These are phyloP conservation scores for Pardosa pseudoannulata DNA, from an alignment of 2,888 invertebrate genomes.

Conservation along the genomic window DNA sequence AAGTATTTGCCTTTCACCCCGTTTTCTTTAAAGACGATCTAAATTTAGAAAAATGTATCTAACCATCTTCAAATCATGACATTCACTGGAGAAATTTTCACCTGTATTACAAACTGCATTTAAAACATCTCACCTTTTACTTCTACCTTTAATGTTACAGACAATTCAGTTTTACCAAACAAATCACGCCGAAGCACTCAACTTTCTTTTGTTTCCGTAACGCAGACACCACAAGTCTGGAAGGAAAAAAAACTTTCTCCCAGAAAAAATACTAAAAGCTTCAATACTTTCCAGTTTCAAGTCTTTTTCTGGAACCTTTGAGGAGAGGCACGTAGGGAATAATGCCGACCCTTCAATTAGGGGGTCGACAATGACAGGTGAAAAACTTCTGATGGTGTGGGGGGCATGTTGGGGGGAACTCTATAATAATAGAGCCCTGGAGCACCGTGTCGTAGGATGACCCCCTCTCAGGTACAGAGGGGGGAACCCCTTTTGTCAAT, in stretches of 20 bases:
- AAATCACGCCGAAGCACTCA: background rate
- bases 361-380: conserved; percentile 64
- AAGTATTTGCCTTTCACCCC: too few relatives aligned
- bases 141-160: too few relatives aligned
- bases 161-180: too few relatives aligned
- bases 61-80: too few relatives aligned
- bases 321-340: background rate
- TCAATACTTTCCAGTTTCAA: background rate
- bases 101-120: too few relatives aligned
- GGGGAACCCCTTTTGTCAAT: conserved; percentile 39
- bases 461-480: background rate
- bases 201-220: background rate
- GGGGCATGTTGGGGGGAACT: conserved; percentile 25
- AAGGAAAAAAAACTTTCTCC: background rate
- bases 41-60: too few relatives aligned
- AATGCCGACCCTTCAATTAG: conserved; percentile 61
- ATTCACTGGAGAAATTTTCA: too few relatives aligned
- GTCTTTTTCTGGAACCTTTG: background rate
- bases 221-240: background rate
- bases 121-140: too few relatives aligned
- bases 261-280: background rate
- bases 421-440: conserved; percentile 35
- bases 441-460: background rate
- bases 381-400: conserved; percentile 52
- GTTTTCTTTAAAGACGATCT: too few relatives aligned